Base-by-base conservation (phyloP, 2,888 invertebrate species). In the Limnephilus lunatus region DNA sequence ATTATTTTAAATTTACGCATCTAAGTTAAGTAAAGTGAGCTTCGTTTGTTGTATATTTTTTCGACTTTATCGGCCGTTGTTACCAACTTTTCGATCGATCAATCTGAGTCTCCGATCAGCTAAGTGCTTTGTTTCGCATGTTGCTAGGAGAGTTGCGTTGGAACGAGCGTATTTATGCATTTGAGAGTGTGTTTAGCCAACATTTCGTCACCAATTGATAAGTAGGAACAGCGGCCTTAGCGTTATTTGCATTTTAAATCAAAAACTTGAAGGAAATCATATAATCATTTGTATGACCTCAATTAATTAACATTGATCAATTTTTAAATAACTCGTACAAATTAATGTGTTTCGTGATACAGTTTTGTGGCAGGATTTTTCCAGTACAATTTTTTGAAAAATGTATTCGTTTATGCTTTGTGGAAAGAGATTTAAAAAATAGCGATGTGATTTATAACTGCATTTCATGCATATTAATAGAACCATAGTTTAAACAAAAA, bases 301-400 rank as follows among this genome's bases (percentile, higher is more conserved):
- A 68, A 25, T 25, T 68, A 68, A 2, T 25, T 14, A 48, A 3
- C 48, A 3, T 68, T 68, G 25, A 68, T 68, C 25, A 25, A n/a
- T 2, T 68, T 68, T 68, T 25, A 7, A 68, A n/a, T 68, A 68
- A 68, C n/a, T 7, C 90, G 7, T 9, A 83, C 35, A 35, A 19
- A 83, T 35, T 35, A 32, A 83, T 39, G 32, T 90, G 90, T 93
- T 89, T 19, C 85, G 91, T 90, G 92, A 92, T 92, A 92, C 93
- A 92, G 85, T 89, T 92, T 93, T 91, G 91, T 93, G 93, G 93
- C 93, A 94, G 93, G 93, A 94, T 91, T 86, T 90, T 93, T 93
- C 89, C 93, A 93, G 93, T 94, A 92, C 93, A 94, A 91, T 93
- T 90, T 92, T 90, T 93, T 93, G 93, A 93, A 93, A 93, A 93